These are phyloP conservation scores for Acleris laterana DNA, from an alignment of 2,888 invertebrate genomes.

Conservation along the genomic window DNA sequence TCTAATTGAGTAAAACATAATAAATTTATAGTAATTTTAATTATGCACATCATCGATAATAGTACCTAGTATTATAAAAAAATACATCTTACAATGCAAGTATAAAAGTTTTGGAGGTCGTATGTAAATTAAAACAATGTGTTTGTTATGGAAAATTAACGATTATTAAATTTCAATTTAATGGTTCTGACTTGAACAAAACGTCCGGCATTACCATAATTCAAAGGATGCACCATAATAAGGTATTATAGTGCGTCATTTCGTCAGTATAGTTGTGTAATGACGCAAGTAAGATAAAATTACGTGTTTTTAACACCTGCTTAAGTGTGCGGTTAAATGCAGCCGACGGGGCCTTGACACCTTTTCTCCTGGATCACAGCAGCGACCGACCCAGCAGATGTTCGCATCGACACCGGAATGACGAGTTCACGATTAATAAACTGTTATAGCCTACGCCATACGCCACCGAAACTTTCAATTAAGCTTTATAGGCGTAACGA, in stretches of 20 bases:
- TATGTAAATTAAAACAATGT: constrained; percentile 14
- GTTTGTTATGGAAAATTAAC: not conserved
- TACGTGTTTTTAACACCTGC: constrained; percentile 48
- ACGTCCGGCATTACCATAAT: not conserved
- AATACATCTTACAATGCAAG: not conserved
- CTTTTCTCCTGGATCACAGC: constrained; percentile 45
- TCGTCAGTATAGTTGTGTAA: constrained; percentile 44
- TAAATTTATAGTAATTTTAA: too few species aligned
- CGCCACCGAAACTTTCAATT: constrained; percentile 19
- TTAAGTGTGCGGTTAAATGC: constrained; percentile 47
- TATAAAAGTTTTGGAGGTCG: not conserved
- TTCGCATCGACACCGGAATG: constrained; percentile 7
- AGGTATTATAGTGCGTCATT: constrained; percentile 31
- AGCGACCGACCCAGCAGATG: constrained; percentile 4
- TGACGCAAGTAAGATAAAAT: constrained; percentile 46
- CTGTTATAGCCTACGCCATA: constrained; percentile 4
- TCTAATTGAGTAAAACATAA: too few species aligned
- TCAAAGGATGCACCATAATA: constrained; percentile 42
- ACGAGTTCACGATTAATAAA: constrained; percentile 3
- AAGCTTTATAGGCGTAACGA: constrained; percentile 29
- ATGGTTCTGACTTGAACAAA: not conserved
- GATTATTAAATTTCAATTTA: not conserved
- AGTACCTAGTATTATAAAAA: too few species aligned
- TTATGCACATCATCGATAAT: too few species aligned
- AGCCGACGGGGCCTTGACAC: constrained; percentile 57